Conservation (phyloP, 2,113 vertebrate genomes). For the Sylvia atricapilla region DNA sequence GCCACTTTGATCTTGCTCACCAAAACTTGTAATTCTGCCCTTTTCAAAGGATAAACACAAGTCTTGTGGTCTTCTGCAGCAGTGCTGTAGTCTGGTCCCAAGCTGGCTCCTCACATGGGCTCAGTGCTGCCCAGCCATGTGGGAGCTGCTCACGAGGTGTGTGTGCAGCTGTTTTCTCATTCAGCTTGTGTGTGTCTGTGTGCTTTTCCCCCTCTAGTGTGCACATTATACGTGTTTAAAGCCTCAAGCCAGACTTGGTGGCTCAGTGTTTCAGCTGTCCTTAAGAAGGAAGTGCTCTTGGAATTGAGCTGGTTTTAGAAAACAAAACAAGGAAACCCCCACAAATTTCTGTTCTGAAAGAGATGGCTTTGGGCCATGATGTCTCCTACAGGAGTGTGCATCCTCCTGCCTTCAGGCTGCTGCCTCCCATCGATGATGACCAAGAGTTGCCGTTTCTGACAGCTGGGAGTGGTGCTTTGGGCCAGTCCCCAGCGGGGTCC, state of each 20-base stretch:
- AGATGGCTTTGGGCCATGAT: not conserved
- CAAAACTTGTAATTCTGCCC: not conserved
- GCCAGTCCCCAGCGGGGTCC: not conserved
- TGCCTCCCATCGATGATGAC: not conserved
- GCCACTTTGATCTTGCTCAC: not conserved
- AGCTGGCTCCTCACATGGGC: not conserved
- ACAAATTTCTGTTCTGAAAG: not conserved
- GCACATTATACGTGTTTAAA: not conserved
- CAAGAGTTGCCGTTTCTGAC: accelerated
- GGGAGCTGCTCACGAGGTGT: not conserved
- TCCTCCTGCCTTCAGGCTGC: not conserved
- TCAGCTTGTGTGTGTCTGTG: not conserved
- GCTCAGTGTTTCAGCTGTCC: not conserved
- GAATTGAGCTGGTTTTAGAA: not conserved
- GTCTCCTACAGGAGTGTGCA: not conserved
- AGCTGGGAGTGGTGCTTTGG: not conserved
- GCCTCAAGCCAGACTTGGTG: not conserved
- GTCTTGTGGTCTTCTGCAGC: not conserved
- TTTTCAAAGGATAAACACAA: not conserved
- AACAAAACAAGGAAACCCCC: not conserved
- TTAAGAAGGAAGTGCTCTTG: slow-evolving; percentile 6
- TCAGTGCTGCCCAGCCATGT: not conserved
- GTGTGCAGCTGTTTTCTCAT: not conserved
- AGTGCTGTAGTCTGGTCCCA: not conserved
- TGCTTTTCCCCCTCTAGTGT: not conserved